Conservation (phyloP, 2,888 invertebrate species). For the Sipha maydis region DNA sequence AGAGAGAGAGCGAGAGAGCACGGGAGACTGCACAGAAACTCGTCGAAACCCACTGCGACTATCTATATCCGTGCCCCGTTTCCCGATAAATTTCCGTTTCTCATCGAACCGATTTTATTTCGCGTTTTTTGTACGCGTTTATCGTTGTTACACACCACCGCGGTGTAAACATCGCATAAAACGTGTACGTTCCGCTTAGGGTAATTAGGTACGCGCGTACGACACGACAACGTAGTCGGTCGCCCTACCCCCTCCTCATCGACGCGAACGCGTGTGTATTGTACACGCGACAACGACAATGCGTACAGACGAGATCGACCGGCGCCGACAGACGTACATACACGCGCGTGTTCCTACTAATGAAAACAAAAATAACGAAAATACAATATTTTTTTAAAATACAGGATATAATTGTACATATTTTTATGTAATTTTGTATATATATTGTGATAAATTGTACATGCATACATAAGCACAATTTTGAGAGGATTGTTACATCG, state of each 20-base stretch:
- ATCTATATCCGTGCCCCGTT: no score
- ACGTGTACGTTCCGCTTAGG: no score
- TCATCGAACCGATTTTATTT: no score
- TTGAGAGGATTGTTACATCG: conserved; percentile 33
- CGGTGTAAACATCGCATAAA: neutral
- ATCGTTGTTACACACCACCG: neutral
- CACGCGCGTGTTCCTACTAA: neutral
- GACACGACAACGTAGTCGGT: neutral
- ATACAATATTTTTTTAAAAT: neutral
- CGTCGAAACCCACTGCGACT: no score
- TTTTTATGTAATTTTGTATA: no score
- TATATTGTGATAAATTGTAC: no score
- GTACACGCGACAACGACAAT: neutral
- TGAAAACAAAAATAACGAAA: conserved; percentile 29
- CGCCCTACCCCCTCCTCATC: neutral
- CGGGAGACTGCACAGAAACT: no score
- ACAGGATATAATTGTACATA: no score
- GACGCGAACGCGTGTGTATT: neutral
- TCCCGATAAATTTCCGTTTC: no score
- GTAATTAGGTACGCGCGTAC: no score
- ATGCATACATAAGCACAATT: no score
- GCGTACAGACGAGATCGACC: neutral
- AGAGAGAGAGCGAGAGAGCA: no score
- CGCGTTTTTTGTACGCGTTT: neutral
- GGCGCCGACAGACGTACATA: neutral